Conservation (phyloP, 2,113 vertebrate genomes). For the Telmatochromis sp. region DNA sequence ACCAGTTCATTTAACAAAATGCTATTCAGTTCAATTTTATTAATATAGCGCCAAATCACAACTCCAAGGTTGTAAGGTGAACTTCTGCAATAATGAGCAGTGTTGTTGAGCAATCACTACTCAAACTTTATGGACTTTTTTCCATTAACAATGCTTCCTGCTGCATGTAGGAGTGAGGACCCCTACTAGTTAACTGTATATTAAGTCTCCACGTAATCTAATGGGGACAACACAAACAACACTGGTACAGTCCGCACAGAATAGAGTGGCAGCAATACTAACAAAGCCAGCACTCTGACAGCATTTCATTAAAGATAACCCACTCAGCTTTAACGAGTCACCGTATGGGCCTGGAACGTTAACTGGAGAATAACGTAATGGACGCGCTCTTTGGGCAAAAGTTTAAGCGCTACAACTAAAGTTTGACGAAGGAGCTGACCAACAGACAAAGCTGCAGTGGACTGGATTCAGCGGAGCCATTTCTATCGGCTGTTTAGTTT, state of each 20-base stretch:
- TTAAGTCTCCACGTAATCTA: accelerated
- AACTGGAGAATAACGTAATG: background rate
- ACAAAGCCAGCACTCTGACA: background rate
- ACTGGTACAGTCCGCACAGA: background rate
- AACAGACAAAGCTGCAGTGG: background rate
- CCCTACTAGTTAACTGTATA: background rate
- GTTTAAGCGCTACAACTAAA: background rate
- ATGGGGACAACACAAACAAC: background rate
- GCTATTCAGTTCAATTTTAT: background rate
- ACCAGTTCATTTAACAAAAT: background rate
- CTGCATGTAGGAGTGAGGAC: background rate
- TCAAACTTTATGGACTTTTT: background rate
- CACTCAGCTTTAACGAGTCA: background rate
- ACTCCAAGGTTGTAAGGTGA: background rate
- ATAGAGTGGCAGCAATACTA: background rate
- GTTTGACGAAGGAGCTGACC: background rate
- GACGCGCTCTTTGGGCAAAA: background rate
- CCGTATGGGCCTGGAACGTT: background rate
- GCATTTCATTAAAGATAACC: background rate
- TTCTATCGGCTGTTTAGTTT: background rate
- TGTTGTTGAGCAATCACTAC: background rate
- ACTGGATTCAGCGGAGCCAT: background rate
- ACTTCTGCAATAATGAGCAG: background rate
- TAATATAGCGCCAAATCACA: background rate
- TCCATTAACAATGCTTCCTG: background rate